A percentile compares a stretch with the other conserved stretches of the same genome.
Conservation (phyloP, 2,888 invertebrate genomes). For the Volucella bombylans region DNA sequence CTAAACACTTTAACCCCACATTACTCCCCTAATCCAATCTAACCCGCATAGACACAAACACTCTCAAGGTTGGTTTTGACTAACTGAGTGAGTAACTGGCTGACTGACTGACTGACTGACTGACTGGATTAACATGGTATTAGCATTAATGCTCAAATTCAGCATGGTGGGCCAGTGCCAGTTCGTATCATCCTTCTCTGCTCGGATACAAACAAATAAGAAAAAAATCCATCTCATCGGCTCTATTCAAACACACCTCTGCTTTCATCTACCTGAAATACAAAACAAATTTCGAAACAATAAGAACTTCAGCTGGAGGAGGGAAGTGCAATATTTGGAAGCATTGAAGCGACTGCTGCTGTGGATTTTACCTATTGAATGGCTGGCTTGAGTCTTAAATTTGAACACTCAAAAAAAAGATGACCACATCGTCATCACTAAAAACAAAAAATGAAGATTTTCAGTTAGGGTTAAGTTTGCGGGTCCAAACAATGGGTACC, state of each 20-base stretch:
- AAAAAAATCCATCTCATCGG: not conserved
- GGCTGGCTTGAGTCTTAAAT: not conserved
- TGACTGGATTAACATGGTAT: constrained; percentile 49
- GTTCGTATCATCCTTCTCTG: not conserved
- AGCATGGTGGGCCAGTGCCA: not conserved
- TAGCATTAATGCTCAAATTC: constrained; percentile 53
- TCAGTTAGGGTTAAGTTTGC: constrained; percentile 44
- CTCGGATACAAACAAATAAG: not conserved
- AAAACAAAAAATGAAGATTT: constrained; percentile 1
- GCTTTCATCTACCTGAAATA: constrained; percentile 29
- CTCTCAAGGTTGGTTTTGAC: constrained; percentile 1
- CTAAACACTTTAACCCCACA: no score
- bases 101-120: not conserved
- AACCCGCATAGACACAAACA: constrained; percentile 15
- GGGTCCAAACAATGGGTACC: constrained; percentile 10
- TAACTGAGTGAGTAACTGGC: not conserved
- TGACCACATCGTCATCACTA: not conserved
- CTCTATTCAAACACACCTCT: constrained; percentile 31
- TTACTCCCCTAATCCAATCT: not conserved
- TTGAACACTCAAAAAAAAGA: not conserved
- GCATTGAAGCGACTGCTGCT: not conserved
- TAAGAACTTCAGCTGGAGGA: not conserved
- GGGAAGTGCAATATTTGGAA: not conserved
- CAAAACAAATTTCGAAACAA: constrained; percentile 3
- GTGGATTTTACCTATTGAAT: not conserved